Conservation (phyloP, 2,888 invertebrate genomes). For the Augiades crinisus region DNA sequence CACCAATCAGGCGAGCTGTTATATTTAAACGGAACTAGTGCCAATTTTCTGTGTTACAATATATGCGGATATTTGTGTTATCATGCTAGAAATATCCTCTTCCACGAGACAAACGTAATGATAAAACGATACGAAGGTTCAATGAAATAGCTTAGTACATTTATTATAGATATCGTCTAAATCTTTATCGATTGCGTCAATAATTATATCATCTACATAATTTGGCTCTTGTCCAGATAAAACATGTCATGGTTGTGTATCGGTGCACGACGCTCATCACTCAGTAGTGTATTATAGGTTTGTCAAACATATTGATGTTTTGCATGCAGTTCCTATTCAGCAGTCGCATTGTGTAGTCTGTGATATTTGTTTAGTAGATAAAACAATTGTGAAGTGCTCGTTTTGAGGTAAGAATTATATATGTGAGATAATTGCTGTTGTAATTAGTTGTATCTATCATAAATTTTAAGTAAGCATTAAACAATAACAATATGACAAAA, state of each 20-base stretch:
- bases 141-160: conserved; percentile 17
- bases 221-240: conserved; percentile 56
- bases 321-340: conserved; percentile 57
- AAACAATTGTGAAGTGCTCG: neutral
- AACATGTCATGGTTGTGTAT: conserved; percentile 62
- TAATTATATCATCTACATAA: conserved; percentile 19
- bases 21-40: conserved; percentile 66
- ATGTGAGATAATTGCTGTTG: neutral
- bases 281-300: conserved; percentile 48
- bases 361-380: neutral
- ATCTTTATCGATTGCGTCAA: conserved; percentile 32
- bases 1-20: conserved; percentile 64
- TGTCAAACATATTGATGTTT: conserved; percentile 47
- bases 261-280: conserved; percentile 54
- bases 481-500: too few relatives aligned
- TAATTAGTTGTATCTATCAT: neutral
- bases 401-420: neutral
- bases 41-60: conserved; percentile 53
- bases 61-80: conserved; percentile 33
- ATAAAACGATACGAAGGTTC: conserved; percentile 8
- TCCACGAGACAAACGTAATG: neutral
- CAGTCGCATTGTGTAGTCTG: conserved; percentile 37
- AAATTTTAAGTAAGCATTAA: neutral
- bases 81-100: conserved; percentile 31
- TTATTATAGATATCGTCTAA: conserved; percentile 11